Conservation (phyloP, 30 jellyfish, hydroid and myxozoan species). For the Hydra vulgaris region DNA sequence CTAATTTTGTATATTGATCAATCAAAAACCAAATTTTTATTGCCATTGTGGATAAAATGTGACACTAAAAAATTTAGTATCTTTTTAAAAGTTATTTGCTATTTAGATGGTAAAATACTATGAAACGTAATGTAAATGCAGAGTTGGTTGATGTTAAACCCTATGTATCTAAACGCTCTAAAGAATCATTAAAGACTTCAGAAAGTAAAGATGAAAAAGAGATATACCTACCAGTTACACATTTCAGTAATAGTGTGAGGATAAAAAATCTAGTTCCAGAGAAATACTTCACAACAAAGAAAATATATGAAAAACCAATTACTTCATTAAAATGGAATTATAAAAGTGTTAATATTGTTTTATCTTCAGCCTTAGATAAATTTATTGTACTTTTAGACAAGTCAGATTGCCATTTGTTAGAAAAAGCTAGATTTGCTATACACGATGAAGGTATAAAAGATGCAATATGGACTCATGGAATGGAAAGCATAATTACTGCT, state of each 20-base stretch:
- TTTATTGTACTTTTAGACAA: slow-evolving; percentile 29
- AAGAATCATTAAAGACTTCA: not conserved
- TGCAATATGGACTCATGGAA: slow-evolving; percentile 59
- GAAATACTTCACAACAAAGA: not conserved
- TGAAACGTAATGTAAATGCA: not conserved
- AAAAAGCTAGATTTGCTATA: not conserved
- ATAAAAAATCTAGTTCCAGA: not conserved
- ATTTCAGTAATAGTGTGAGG: not conserved
- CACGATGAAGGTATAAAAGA: slow-evolving; percentile 75
- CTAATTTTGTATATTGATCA: too few relatives aligned
- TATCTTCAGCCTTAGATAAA: slow-evolving; percentile 53
- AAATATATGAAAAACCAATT: slow-evolving; percentile 4
- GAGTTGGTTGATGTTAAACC: not conserved
- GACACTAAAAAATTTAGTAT: too few relatives aligned
- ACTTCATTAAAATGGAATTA: slow-evolving; percentile 23
- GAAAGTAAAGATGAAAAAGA: not conserved
- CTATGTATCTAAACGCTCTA: not conserved
- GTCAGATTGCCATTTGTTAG: not conserved
- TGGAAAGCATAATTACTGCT: slow-evolving; percentile 41
- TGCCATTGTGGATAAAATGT: too few relatives aligned
- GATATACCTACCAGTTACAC: not conserved
- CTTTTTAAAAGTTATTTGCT: too few relatives aligned
- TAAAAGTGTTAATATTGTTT: not conserved
- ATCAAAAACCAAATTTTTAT: too few relatives aligned
- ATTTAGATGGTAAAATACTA: not conserved